phyloP scores from a whole-genome alignment of 1,140 invertebrate species.

The Conopomorpha cramerella region DNA sequence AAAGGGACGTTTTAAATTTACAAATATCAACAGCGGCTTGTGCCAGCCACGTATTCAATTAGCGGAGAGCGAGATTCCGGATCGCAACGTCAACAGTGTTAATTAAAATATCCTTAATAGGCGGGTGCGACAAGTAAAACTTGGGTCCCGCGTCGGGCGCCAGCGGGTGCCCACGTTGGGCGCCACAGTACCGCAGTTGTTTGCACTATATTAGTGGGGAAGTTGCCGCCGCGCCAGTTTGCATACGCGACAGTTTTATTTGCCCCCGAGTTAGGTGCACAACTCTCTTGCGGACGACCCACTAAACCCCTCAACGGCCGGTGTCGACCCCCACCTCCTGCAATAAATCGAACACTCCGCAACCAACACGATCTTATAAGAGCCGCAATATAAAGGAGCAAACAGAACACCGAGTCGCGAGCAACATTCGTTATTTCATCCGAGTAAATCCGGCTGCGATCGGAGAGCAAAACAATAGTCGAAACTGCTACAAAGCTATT shows the following conservation, averaged over 20 bases:
- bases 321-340: constrained; percentile 1
- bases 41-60: constrained; percentile 37
- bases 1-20: constrained; percentile 18
- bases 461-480: neutral
- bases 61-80: constrained; percentile 40
- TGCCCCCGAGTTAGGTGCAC: constrained; percentile 20
- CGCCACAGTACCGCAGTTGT: constrained; percentile 41
- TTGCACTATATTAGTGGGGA: constrained; percentile 46
- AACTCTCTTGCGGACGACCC: too few species aligned
- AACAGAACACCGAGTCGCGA: too few species aligned
- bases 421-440: too few species aligned
- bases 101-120: constrained; percentile 51
- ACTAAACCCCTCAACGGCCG: constrained; percentile 11
- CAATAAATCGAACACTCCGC: neutral
- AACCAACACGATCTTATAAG: neutral
- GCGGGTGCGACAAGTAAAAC: constrained; percentile 16
- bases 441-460: too few species aligned
- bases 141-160: constrained; percentile 2
- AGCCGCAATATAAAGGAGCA: neutral
- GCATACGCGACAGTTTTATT: constrained; percentile 44
- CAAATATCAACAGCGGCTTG: constrained; percentile 26
- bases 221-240: constrained; percentile 35
- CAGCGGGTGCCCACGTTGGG: constrained; percentile 24
- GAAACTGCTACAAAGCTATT: constrained; percentile 10
- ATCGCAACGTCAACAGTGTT: constrained; percentile 39